These are phyloP conservation scores for Lagria hirta DNA, from an alignment of 2,888 invertebrate genomes.

Conservation along the genomic window DNA sequence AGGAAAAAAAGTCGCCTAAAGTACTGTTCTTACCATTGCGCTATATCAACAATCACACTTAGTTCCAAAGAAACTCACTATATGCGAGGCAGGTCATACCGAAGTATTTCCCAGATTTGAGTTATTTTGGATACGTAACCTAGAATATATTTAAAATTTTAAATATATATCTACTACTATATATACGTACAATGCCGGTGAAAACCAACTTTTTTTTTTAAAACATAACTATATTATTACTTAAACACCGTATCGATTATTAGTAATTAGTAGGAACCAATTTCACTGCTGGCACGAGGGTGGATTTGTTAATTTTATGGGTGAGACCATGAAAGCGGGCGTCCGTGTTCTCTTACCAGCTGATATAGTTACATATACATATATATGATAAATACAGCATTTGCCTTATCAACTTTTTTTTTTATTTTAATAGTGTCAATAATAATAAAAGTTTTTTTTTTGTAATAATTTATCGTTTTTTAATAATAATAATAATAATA, in stretches of 20 bases:
- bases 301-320: constrained; percentile 30
- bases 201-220: constrained; percentile 50
- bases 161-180: constrained; percentile 57
- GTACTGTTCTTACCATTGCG: constrained; percentile 32
- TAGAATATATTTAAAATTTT: constrained; percentile 55
- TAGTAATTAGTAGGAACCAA: constrained; percentile 58
- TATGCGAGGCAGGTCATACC: constrained; percentile 69
- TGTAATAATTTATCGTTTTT: constrained; percentile 51
- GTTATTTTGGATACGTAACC: constrained; percentile 59
- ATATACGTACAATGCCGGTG: constrained; percentile 56
- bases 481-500: constrained; percentile 53
- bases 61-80: constrained; percentile 77
- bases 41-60: constrained; percentile 70
- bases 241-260: constrained; percentile 56
- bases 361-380: constrained; percentile 56
- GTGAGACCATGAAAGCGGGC: constrained; percentile 44
- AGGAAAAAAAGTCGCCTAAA: constrained; percentile 9
- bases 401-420: constrained; percentile 52
- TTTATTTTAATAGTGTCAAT: constrained; percentile 49
- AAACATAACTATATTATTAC: constrained; percentile 57
- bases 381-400: constrained; percentile 56
- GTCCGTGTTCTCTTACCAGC: constrained; percentile 50
- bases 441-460: constrained; percentile 52
- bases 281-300: constrained; percentile 52
- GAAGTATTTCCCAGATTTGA: constrained; percentile 57